Evolutionary conservation across 1,140 invertebrate species (phyloP).

Genomic region (Agrypnia vestita): DNA sequence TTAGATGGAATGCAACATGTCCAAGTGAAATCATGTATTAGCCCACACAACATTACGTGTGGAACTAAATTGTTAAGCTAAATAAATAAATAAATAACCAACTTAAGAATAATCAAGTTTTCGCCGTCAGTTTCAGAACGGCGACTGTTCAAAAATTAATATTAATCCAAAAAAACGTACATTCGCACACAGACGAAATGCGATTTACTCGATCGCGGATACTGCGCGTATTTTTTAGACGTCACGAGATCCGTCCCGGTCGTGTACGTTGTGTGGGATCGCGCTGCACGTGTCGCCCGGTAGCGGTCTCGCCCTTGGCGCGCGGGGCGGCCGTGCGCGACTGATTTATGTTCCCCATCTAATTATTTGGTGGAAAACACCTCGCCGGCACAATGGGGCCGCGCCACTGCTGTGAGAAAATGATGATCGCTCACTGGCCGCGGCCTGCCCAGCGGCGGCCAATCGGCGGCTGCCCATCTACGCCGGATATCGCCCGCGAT

Average conservation of each 20-base stretch:
- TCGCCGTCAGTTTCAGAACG: too few relatives aligned
- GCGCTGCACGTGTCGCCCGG: conserved; percentile 9
- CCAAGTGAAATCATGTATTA: too few relatives aligned
- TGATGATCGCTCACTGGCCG: conserved; percentile 3
- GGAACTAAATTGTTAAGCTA: too few relatives aligned
- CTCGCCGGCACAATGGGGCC: conserved; percentile 16
- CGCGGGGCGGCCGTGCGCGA: conserved; percentile 22
- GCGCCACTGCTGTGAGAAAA: conserved; percentile 18
- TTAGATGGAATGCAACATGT: too few relatives aligned
- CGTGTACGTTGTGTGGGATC: not conserved
- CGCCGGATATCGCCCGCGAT: not conserved
- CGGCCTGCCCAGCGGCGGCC: not conserved
- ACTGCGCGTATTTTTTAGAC: not conserved
- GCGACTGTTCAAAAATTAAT: too few relatives aligned
- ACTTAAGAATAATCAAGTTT: too few relatives aligned
- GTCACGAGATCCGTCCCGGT: too few relatives aligned
- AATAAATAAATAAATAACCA: too few relatives aligned
- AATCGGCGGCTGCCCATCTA: not conserved
- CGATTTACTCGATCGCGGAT: not conserved
- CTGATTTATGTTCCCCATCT: conserved; percentile 43
- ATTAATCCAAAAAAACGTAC: too few relatives aligned
- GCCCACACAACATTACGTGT: too few relatives aligned
- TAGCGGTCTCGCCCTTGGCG: not conserved
- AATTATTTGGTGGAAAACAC: conserved; percentile 37
- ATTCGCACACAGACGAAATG: too few relatives aligned